Conservation (phyloP, 2,113 vertebrate genomes). For the Chaenogobius annularis region DNA sequence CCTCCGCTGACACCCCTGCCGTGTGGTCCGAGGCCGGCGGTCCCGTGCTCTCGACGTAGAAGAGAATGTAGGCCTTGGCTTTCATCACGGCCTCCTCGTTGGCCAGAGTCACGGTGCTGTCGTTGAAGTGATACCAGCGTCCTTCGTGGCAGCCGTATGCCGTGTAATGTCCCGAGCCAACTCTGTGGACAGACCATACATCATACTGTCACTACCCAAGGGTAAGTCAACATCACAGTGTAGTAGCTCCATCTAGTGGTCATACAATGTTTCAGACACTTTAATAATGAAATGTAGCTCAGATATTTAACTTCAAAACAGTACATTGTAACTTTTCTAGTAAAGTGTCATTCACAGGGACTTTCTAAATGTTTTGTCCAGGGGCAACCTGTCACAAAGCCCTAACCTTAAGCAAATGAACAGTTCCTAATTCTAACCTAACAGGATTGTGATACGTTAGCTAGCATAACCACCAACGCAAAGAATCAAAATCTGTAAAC, state of each 20-base stretch:
- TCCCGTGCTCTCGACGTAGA: constrained; percentile 88
- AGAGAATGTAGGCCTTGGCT: constrained; percentile 98
- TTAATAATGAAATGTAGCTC: no score
- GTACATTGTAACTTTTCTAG: no score
- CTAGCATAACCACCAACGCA: no score
- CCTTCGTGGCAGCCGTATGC: constrained; percentile 90
- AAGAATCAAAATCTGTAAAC: no score
- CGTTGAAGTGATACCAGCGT: constrained; percentile 97
- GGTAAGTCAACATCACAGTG: not conserved
- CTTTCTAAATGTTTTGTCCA: no score
- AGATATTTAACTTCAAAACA: no score
- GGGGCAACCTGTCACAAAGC: no score
- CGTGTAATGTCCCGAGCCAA: constrained; percentile 96
- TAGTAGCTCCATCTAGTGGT: constrained; percentile 60
- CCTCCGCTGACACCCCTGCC: constrained; percentile 19
- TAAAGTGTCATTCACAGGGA: no score
- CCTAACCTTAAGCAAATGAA: no score
- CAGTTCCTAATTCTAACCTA: no score
- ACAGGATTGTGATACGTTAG: no score
- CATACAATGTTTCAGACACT: not conserved
- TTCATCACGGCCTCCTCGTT: constrained; percentile 91
- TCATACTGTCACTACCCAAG: not conserved
- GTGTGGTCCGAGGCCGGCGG: constrained; percentile 51
- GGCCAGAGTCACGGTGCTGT: constrained; percentile 93
- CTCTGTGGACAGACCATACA: constrained; percentile 71